Conservation (phyloP, 2,888 invertebrate genomes). For the Pteria penguin region DNA sequence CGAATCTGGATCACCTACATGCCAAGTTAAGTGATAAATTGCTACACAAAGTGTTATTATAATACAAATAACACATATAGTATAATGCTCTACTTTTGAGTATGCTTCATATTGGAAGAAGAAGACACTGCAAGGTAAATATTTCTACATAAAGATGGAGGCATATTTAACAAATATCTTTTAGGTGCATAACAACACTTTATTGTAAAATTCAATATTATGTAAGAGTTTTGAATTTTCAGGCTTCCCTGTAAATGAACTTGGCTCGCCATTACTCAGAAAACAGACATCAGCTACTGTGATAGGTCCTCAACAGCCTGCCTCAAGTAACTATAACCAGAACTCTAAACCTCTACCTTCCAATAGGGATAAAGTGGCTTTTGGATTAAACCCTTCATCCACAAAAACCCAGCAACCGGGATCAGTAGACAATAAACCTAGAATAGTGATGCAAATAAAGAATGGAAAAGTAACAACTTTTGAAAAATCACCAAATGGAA, state of each 20-base stretch:
- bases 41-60: no score
- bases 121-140: no score
- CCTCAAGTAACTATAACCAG: constrained; percentile 1
- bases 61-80: no score
- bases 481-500: constrained; percentile 70
- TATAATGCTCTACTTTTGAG: no score
- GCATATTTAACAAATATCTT: no score
- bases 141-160: no score
- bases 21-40: no score
- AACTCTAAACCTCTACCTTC: constrained; percentile 51
- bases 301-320: constrained; percentile 9
- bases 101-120: no score
- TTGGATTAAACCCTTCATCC: constrained; percentile 67
- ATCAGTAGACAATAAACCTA: constrained; percentile 53
- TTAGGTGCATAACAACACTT: no score
- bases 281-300: constrained; percentile 15
- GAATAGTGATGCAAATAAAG: constrained; percentile 78
- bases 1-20: no score
- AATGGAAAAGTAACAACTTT: constrained; percentile 74
- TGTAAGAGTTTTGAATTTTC: no score
- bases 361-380: constrained; percentile 68
- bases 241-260: constrained; percentile 54
- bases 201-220: no score
- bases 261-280: constrained; percentile 54
- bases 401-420: background rate